These are phyloP conservation scores for Tenthredo distinguenda DNA, from an alignment of 2,888 invertebrate genomes.

Conservation along the genomic window DNA sequence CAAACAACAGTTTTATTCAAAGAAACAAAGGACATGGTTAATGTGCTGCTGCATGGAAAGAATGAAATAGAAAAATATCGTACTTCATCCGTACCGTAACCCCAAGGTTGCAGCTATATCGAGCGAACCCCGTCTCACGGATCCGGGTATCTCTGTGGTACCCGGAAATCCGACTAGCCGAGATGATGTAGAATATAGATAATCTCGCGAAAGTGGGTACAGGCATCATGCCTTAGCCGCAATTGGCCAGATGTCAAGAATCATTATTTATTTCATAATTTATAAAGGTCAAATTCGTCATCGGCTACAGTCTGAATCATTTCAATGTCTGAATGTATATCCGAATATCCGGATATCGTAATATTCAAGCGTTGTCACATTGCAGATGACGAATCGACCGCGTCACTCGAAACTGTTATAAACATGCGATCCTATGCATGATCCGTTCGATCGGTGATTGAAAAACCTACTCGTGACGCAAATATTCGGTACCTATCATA, in stretches of 20 bases:
- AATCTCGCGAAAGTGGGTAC: constrained; percentile 1
- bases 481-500: background rate
- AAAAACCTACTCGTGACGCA: background rate
- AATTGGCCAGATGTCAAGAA: background rate
- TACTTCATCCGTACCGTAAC: background rate
- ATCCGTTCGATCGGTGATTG: background rate
- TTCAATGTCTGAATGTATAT: background rate
- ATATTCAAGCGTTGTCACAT: background rate
- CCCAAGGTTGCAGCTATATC: constrained; percentile 17
- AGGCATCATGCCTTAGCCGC: background rate
- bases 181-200: background rate
- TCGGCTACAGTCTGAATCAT: background rate
- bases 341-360: background rate
- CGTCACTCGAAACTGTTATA: background rate
- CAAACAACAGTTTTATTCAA: background rate
- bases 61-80: background rate
- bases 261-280: background rate
- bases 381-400: background rate
- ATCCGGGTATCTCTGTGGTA: constrained; percentile 22
- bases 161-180: constrained; percentile 32
- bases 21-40: background rate
- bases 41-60: background rate
- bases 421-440: background rate
- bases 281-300: background rate
- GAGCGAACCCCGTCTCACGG: background rate